A percentile compares a stretch with the other conserved stretches of the same genome.
Conservation (phyloP, 2,113 vertebrate species). For the Menidia beryllina region DNA sequence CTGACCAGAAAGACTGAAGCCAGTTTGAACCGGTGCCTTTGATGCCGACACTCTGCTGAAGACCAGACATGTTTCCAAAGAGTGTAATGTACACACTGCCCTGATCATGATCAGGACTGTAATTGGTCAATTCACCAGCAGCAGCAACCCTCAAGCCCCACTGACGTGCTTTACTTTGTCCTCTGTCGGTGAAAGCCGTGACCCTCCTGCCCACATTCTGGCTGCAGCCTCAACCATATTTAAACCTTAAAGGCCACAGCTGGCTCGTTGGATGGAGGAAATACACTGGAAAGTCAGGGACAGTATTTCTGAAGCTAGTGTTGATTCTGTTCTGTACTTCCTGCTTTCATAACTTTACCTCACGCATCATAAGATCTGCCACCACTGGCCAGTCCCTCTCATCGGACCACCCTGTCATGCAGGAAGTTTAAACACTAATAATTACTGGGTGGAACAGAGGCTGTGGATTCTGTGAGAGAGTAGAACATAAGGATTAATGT, state of each 20-base stretch:
- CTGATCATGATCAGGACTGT: background rate
- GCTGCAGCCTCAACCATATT: background rate
- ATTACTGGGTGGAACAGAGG: conserved; percentile 24
- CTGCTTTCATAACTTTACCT: conserved; percentile 72
- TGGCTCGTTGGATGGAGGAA: background rate
- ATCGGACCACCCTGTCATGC: conserved; percentile 18
- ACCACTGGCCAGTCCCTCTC: conserved; percentile 39
- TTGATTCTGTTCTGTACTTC: conserved; percentile 65
- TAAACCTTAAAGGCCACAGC: background rate
- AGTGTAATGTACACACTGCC: no score
- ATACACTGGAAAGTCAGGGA: conserved; percentile 15
- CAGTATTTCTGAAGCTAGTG: conserved; percentile 54
- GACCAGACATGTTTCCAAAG: no score
- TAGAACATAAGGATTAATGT: conserved; percentile 17
- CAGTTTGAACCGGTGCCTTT: no score
- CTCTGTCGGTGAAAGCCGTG: background rate
- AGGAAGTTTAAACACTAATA: conserved; percentile 36
- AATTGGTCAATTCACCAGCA: background rate
- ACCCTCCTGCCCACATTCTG: background rate
- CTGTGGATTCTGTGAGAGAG: conserved; percentile 18
- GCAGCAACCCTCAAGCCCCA: background rate
- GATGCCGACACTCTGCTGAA: no score
- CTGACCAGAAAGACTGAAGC: no score
- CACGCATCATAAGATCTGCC: conserved; percentile 66
- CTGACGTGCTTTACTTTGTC: background rate